Percentiles rank a stretch among this genome's conserved stretches.
These are phyloP conservation scores for Sclerurus mexicanus DNA, from an alignment of 2,113 vertebrate genomes.

Conservation along the genomic window DNA sequence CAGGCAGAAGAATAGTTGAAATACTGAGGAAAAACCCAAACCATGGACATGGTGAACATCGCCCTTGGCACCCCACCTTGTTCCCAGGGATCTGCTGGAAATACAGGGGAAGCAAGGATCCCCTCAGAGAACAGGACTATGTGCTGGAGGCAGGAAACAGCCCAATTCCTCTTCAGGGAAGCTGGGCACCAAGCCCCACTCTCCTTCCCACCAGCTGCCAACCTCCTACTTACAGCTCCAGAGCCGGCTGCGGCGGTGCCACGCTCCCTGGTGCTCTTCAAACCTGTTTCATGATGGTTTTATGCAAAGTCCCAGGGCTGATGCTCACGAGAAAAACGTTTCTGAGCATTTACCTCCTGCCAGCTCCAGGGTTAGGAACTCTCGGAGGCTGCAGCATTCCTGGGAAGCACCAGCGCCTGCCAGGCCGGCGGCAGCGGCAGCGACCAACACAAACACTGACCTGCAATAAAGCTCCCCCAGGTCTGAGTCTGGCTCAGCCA, in stretches of 20 bases:
- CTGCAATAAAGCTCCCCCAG: constrained; percentile 9
- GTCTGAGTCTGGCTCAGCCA: not conserved
- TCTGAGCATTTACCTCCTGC: not conserved
- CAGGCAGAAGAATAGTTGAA: not conserved
- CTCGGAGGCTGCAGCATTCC: not conserved
- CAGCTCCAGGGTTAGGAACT: not conserved
- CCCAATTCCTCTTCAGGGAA: accelerated
- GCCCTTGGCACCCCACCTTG: not conserved
- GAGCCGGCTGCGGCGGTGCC: accelerated
- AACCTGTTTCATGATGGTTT: accelerated
- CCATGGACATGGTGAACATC: accelerated
- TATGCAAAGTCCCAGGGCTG: not conserved
- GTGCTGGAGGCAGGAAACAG: too few relatives aligned
- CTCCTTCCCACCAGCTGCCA: not conserved
- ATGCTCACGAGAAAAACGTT: accelerated
- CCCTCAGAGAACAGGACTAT: accelerated
- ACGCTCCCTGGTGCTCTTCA: accelerated
- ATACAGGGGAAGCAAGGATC: not conserved
- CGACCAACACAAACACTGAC: not conserved
- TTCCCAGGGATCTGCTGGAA: not conserved
- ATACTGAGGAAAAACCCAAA: not conserved
- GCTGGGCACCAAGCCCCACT: not conserved
- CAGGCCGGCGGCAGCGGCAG: not conserved
- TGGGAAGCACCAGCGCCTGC: not conserved
- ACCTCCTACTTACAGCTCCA: not conserved